Evolutionary conservation across 2,113 vertebrate species (phyloP).

Genomic region (Callopanchax toddi): DNA sequence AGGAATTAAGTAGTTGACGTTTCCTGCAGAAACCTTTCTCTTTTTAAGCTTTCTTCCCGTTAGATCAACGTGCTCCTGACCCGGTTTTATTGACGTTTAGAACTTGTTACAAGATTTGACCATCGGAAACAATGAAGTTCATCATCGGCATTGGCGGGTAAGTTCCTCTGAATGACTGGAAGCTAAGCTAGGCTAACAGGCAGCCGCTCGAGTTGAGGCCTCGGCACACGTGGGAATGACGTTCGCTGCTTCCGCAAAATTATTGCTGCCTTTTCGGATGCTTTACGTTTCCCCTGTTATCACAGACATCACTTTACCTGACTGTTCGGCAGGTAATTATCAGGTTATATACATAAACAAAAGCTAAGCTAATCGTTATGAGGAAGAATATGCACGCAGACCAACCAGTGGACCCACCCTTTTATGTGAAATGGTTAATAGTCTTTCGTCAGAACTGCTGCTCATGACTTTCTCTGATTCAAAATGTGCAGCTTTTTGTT

Average conservation of each 20-base stretch:
- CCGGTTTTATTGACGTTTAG: constrained; percentile 50
- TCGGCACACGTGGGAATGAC: constrained; percentile 47
- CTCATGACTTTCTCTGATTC: too few relatives aligned
- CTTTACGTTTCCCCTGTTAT: not conserved
- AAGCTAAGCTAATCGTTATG: not conserved
- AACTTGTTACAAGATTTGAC: constrained; percentile 6
- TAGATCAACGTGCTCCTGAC: constrained; percentile 56
- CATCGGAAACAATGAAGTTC: constrained; percentile 82
- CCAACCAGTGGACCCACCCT: not conserved
- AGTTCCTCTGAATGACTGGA: constrained; percentile 67
- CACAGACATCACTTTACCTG: not conserved
- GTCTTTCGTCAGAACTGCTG: not conserved
- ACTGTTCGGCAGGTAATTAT: not conserved
- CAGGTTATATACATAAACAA: not conserved
- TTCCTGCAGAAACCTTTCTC: constrained; percentile 75
- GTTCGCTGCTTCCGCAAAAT: not conserved
- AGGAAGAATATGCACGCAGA: not conserved
- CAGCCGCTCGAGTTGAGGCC: constrained; percentile 30
- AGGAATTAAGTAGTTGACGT: constrained; percentile 83
- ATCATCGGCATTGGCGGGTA: constrained; percentile 94
- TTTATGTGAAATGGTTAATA: not conserved
- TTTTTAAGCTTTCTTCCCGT: constrained; percentile 78
- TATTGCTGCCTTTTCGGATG: not conserved
- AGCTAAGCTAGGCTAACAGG: constrained; percentile 35
- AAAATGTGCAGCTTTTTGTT: too few relatives aligned